Evolutionary conservation across 53 echinoderm and acorn worm species (phyloP).

Genomic region (Arbacia lixula): DNA sequence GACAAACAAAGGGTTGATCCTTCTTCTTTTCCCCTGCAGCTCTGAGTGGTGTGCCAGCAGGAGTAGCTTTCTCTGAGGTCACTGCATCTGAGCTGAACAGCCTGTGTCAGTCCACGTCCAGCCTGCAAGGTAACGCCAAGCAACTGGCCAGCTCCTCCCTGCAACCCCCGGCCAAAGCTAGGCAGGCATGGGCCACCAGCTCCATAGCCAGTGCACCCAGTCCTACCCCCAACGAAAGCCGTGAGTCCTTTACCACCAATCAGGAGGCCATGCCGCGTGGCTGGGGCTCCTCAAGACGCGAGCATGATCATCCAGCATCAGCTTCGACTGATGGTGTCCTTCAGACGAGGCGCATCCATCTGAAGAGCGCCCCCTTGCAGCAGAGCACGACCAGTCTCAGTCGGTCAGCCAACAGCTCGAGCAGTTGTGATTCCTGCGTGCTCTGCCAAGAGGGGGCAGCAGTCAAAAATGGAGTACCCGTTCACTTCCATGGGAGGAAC

Average conservation of each 20-base stretch:
- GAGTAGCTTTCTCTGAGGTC: conserved; percentile 41
- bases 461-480: conserved; percentile 52
- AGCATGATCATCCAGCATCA: background rate
- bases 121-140: conserved; percentile 10
- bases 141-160: too few relatives aligned
- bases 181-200: conserved; percentile 52
- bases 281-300: background rate
- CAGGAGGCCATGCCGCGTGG: background rate
- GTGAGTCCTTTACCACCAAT: conserved; percentile 58
- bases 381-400: conserved; percentile 11
- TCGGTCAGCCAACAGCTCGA: background rate
- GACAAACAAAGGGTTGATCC: too few relatives aligned
- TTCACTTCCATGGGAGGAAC: conserved; percentile 47
- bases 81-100: conserved; percentile 48
- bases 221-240: conserved; percentile 69
- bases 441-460: conserved; percentile 50
- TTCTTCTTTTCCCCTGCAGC: too few relatives aligned
- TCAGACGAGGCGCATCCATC: background rate
- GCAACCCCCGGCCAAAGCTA: conserved; percentile 21
- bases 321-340: background rate
- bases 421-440: conserved; percentile 58
- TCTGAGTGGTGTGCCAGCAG: too few relatives aligned
- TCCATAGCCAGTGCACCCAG: conserved; percentile 42
- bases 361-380: background rate
- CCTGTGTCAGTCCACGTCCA: conserved; percentile 49